These are phyloP conservation scores for Cottoperca gobio DNA, from an alignment of 2,797 vertebrate species.

Conservation along the genomic window DNA sequence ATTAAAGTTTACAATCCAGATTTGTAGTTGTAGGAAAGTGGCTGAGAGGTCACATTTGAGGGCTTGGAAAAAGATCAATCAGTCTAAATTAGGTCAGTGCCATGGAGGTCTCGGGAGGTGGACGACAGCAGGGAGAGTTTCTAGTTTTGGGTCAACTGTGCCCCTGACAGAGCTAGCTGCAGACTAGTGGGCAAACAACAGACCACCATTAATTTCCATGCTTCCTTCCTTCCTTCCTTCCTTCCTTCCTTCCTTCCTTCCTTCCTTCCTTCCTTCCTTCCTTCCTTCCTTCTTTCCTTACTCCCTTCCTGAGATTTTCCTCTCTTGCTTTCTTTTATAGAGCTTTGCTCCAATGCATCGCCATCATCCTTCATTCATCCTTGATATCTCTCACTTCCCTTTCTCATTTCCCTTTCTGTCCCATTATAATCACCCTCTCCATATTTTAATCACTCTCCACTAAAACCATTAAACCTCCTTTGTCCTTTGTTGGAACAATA, in stretches of 20 bases:
- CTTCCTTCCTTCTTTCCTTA: no score
- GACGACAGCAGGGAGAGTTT: slow-evolving; percentile 62
- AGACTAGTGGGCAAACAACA: slow-evolving; percentile 68
- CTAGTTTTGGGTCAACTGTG: slow-evolving; percentile 82
- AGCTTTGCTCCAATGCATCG: slow-evolving; percentile 42
- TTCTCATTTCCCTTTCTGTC: slow-evolving; percentile 66
- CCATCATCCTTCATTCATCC: slow-evolving; percentile 59
- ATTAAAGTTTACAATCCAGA: slow-evolving; percentile 50
- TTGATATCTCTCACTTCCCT: slow-evolving; percentile 55
- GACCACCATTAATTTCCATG: slow-evolving; percentile 63
- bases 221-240: slow-evolving; percentile 55
- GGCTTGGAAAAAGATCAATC: slow-evolving; percentile 80
- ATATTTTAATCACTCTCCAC: slow-evolving; percentile 60
- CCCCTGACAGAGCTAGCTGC: slow-evolving; percentile 72
- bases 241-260: no score
- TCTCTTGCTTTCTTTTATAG: slow-evolving; percentile 30
- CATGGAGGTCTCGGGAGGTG: slow-evolving; percentile 73
- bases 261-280: no score
- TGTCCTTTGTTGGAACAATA: slow-evolving; percentile 59
- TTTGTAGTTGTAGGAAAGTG: slow-evolving; percentile 54
- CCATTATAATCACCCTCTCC: slow-evolving; percentile 56
- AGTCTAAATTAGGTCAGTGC: slow-evolving; percentile 80
- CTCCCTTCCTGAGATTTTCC: slow-evolving; percentile 38
- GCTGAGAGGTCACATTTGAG: slow-evolving; percentile 73
- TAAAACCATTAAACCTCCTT: slow-evolving; percentile 61